Evolutionary conservation across 2,797 vertebrate genomes (phyloP), one percentile per base, ranked within the genome.

Genomic region (Todus mexicanus): DNA sequence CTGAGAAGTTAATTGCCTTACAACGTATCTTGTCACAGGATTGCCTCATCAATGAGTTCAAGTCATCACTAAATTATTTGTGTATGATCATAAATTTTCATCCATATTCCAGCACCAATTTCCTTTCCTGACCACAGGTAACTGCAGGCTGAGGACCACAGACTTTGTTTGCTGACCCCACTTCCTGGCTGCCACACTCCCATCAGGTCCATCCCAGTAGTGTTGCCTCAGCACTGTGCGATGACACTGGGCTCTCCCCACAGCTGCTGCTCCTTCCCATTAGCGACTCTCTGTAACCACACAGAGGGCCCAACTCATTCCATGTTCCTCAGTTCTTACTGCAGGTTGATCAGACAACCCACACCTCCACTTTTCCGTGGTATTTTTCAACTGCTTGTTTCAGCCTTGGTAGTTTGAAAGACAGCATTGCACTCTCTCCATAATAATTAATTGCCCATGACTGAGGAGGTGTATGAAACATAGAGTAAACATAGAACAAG

Each of bases 1-100:
- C 89, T 69, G 29, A 72, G 73, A 77, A 87, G 74, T 47, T 93
- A 87, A 95, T 80, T 91, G 54, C 73, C 38, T 84, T 77, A 65
- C 50, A 33, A 27, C 70, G 69, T 61, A 68, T 37, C 87, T 82
- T 75, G 72, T 68, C 88, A 87, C 15, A 87, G 42, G 74, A 86
- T 54, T 43, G 17, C 63, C 79, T 82, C 80, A 80, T 74, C 59
- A 84, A 85, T 82, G 66, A 26, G n/a, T 37, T 89, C 70, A 43
- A 51, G 54, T 47, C 72, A 90, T 69, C 72, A 54, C 48, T 66
- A 64, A 70, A 77, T 50, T 65, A 94, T 78, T 57, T 81, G 60
- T 64, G 20, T 53, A 14, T 71, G 93, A 96, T 65, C 84, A 87
- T 40, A 73, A 68, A 84, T 15, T 60, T 82, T 95, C 88, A 82